phyloP scores from a whole-genome alignment of 2,113 vertebrate species.

The Lasiurus borealis region DNA sequence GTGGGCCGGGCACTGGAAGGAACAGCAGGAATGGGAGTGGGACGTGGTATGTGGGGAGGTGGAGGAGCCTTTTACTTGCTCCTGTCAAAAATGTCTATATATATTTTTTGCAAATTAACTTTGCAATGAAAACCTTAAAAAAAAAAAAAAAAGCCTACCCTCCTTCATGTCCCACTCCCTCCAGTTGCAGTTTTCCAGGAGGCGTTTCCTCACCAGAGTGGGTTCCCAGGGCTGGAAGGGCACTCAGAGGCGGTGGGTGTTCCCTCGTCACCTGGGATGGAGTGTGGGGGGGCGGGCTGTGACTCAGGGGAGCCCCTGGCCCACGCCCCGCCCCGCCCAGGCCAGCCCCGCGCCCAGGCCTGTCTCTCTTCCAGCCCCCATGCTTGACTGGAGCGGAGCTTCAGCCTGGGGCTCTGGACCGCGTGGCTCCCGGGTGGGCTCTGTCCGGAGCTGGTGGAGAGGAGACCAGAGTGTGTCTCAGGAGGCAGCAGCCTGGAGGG shows the following conservation, averaged over 20 bases:
- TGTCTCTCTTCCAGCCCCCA: not conserved
- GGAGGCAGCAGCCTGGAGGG: no score
- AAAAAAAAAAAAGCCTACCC: not conserved
- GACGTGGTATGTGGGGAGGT: not conserved
- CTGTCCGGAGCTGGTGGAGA: not conserved
- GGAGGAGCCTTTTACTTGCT: not conserved
- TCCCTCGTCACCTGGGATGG: not conserved
- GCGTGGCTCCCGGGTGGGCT: accelerated
- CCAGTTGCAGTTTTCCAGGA: not conserved
- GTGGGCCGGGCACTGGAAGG: not conserved
- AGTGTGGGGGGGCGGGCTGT: not conserved
- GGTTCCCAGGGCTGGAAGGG: not conserved
- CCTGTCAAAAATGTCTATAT: conserved; percentile 41
- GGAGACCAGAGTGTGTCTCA: not conserved
- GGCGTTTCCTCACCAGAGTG: not conserved
- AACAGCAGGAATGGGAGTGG: not conserved
- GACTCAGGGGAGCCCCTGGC: not conserved
- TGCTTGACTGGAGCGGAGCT: not conserved
- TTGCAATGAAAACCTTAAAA: conserved; percentile 45
- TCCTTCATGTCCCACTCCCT: not conserved
- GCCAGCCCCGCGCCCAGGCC: not conserved
- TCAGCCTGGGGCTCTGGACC: not conserved
- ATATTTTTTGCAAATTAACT: conserved; percentile 63
- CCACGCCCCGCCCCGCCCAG: no score
- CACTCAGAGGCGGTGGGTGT: accelerated